These are phyloP conservation scores for Micropterix aruncella DNA, from an alignment of 2,888 invertebrate genomes.

Conservation along the genomic window DNA sequence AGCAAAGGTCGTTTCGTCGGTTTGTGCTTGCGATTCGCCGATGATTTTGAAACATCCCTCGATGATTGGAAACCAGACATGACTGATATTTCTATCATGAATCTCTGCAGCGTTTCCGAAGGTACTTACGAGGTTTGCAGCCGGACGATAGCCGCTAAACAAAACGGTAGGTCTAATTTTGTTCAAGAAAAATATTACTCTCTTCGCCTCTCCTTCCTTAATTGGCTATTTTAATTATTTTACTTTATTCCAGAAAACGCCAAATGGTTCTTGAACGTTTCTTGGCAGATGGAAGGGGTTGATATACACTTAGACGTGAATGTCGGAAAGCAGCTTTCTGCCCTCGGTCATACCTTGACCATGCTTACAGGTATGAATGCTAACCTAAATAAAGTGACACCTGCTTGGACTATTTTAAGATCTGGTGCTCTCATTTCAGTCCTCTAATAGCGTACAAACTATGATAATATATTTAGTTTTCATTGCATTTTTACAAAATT, in stretches of 20 bases:
- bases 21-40: slow-evolving; percentile 87
- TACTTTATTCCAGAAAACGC: slow-evolving; percentile 58
- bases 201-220: neutral
- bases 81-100: slow-evolving; percentile 65
- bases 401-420: too few species aligned
- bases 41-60: slow-evolving; percentile 91
- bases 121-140: slow-evolving; percentile 98
- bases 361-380: slow-evolving; percentile 74
- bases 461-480: too few species aligned
- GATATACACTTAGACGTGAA: slow-evolving; percentile 93
- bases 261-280: slow-evolving; percentile 95
- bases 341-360: slow-evolving; percentile 88
- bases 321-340: slow-evolving; percentile 90
- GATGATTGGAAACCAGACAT: slow-evolving; percentile 96
- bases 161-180: slow-evolving; percentile 39
- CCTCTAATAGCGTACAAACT: too few species aligned
- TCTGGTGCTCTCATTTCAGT: too few species aligned
- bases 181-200: slow-evolving; percentile 1
- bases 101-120: slow-evolving; percentile 94
- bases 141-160: slow-evolving; percentile 77
- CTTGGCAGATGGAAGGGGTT: slow-evolving; percentile 99
- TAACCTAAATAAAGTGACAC: too few species aligned
- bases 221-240: slow-evolving; percentile 1
- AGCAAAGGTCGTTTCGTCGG: slow-evolving; percentile 87
- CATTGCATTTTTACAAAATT: neutral